Evolutionary conservation across 2,888 invertebrate species (phyloP).

Genomic region (Zonitis immaculata): DNA sequence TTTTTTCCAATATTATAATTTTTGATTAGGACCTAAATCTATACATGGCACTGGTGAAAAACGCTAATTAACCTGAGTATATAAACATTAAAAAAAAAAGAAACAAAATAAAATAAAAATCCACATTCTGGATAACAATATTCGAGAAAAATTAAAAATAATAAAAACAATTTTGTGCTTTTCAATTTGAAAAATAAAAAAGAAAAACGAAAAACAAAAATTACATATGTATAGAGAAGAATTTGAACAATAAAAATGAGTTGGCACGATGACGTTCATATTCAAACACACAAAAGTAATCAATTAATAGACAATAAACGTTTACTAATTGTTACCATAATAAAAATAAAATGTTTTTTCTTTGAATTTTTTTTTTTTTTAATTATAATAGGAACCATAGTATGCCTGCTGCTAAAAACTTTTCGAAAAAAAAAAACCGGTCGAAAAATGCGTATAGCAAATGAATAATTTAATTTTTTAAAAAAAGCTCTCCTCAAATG

Average conservation of each 20-base stretch:
- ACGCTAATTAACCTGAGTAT: constrained; percentile 47
- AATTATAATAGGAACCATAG: constrained; percentile 31
- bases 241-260: constrained; percentile 31
- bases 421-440: constrained; percentile 20
- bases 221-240: constrained; percentile 28
- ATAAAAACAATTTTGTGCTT: constrained; percentile 2
- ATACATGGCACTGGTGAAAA: constrained; percentile 45
- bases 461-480: constrained; percentile 23
- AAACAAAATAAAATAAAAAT: constrained; percentile 10
- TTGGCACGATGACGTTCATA: constrained; percentile 32
- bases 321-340: constrained; percentile 38
- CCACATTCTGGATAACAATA: constrained; percentile 13
- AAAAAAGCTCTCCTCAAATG: constrained; percentile 3
- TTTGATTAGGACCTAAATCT: constrained; percentile 40
- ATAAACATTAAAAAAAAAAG: constrained; percentile 25
- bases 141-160: constrained; percentile 13
- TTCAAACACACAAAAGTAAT: constrained; percentile 26
- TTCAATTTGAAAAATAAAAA: constrained; percentile 1
- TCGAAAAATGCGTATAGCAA: constrained; percentile 25
- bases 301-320: constrained; percentile 30
- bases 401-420: constrained; percentile 40
- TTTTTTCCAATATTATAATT: constrained; percentile 4
- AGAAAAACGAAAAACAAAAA: constrained; percentile 8
- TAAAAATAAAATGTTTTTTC: constrained; percentile 14
- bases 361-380: constrained; percentile 1